A percentile compares a stretch with the other conserved stretches of the same genome.
Evolutionary conservation across 1,140 invertebrate genomes (phyloP).

Genomic region (Camponotus pennsylvanicus): DNA sequence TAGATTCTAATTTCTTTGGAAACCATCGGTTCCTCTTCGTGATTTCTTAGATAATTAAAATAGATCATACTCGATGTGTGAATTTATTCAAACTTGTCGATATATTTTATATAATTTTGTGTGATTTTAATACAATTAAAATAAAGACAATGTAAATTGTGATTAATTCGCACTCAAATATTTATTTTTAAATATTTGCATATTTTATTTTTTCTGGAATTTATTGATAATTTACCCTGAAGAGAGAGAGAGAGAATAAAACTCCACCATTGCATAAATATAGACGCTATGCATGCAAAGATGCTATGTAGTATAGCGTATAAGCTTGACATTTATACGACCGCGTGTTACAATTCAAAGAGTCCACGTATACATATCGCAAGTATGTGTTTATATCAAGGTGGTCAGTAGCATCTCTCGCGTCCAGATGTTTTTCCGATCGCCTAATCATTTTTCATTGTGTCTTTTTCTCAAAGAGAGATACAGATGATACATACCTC

Average conservation of each 20-base stretch:
- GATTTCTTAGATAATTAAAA: background rate
- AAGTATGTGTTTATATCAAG: slow-evolving; percentile 1
- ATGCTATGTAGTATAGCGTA: no score
- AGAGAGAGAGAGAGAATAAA: no score
- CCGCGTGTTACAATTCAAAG: slow-evolving; percentile 65
- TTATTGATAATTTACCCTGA: no score
- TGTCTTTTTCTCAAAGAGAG: background rate
- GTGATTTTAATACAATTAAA: background rate
- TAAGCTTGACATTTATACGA: slow-evolving; percentile 17
- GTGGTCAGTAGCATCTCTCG: slow-evolving; percentile 58
- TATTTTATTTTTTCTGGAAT: no score
- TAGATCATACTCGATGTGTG: background rate
- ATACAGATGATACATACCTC: background rate
- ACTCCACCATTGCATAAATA: no score
- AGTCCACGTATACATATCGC: slow-evolving; percentile 66
- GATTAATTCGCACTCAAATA: background rate
- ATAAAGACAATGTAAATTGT: background rate
- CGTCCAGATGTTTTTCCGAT: background rate
- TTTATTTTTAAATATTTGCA: no score
- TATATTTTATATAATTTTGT: background rate
- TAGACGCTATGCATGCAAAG: no score
- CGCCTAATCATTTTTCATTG: background rate
- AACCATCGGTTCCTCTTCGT: background rate
- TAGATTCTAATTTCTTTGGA: background rate
- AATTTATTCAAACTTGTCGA: background rate